These are phyloP conservation scores for Danaus plexippus DNA, from an alignment of 1,140 invertebrate species.

Conservation along the genomic window DNA sequence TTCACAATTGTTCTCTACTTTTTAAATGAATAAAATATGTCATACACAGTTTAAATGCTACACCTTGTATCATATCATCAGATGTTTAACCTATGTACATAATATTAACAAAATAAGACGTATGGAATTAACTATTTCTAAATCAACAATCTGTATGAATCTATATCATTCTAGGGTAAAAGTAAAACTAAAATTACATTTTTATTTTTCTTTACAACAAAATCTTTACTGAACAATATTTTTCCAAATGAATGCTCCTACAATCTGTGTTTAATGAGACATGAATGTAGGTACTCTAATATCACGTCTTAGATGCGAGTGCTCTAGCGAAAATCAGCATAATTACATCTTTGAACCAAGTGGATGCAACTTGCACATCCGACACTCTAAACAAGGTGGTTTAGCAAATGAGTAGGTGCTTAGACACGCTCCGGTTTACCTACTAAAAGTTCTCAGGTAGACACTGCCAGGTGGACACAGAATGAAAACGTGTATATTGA, in stretches of 20 bases:
- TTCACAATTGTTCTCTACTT: too few relatives aligned
- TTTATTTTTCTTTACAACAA: not conserved
- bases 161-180: too few relatives aligned
- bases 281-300: slow-evolving; percentile 17
- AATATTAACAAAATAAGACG: not conserved
- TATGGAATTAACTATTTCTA: not conserved
- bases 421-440: slow-evolving; percentile 22
- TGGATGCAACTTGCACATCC: slow-evolving; percentile 23
- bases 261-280: slow-evolving; percentile 14
- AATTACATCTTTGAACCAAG: slow-evolving; percentile 30
- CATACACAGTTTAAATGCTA: too few relatives aligned
- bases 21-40: too few relatives aligned
- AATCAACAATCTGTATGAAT: too few relatives aligned
- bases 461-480: slow-evolving; percentile 7
- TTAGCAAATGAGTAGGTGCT: slow-evolving; percentile 27
- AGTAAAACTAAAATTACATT: too few relatives aligned
- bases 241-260: slow-evolving; percentile 3
- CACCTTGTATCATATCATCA: too few relatives aligned
- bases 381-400: slow-evolving; percentile 22
- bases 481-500: slow-evolving; percentile 8
- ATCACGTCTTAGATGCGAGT: slow-evolving; percentile 20
- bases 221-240: not conserved
- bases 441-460: slow-evolving; percentile 13
- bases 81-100: too few relatives aligned
- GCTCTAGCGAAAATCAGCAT: slow-evolving; percentile 26